Evolutionary conservation across 2,797 vertebrate genomes (phyloP), one percentile per base, ranked within the genome.

Genomic region (Heterohyrax brucei): DNA sequence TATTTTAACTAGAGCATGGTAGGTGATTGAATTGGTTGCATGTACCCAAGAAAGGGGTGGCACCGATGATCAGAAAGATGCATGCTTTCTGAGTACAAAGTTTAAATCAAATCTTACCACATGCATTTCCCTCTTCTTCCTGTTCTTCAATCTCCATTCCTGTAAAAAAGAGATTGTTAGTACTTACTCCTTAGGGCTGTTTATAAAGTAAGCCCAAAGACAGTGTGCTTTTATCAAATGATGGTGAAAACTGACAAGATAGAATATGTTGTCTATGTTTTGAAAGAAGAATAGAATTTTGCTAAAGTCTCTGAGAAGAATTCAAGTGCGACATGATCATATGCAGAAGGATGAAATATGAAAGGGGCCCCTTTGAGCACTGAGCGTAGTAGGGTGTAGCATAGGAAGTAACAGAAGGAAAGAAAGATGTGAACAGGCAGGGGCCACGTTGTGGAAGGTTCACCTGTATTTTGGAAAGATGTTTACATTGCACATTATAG

Each of bases 291-390:
- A 10, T 8, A 24, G 3, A 33, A 18, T 44, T 86, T 64, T 80
- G 22, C 21, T 16, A 56, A 68, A 33, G 64, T 7, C 5, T 39
- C 6, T 44, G n/a, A 48, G 66, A 10, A 21, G n/a, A 44, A 39
- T 48, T 79, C 22, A 13, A 7, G 12, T 80, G 8, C 53, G 68
- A 33, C 3, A 6, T 33, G 76, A 87, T 5, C 9, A 12, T 12
- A 1, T 22, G 5, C 10, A 44, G 28, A 33, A 48, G 50, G 19
- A 4, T 53, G 44, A 90, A 46, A 30, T 59, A 1, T 75, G 33
- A 22, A 33, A 19, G 19, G 61, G 4, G 0, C 26, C 77, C 3
- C 26, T 78, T 22, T 3, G 8, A 73, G 56, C 0, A 9, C 12
- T 50, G 28, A 28, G 4, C 14, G 4, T 5, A n/a, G 30, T 14